Evolutionary conservation across 2,888 invertebrate species (phyloP), one percentile per base, ranked within the genome.

Genomic region (Smittia sp.): DNA sequence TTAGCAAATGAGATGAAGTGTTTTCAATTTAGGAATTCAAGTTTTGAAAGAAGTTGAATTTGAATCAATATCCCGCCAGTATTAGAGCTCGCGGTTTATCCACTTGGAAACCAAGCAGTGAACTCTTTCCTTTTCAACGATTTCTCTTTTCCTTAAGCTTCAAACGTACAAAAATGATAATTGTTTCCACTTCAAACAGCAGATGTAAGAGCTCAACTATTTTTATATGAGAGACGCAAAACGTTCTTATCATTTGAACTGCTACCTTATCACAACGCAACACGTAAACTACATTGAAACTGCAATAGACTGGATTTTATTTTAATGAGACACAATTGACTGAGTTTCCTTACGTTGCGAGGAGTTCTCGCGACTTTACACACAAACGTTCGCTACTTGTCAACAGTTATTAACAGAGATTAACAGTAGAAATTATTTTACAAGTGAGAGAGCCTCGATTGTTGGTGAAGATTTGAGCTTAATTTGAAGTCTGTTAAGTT

Each of bases 251-350:
- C 2, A 46, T n/a, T n/a, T 46, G 46, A 46, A 46, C 18, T 13
- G 58, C 58, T 22, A 58, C 18, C 20, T 63, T 63, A 27, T 63
- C 27, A 24, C 24, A 63, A 63, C 27, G 18, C 15, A 41, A 62
- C 15, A 32, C 24, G 62, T 72, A 62, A 72, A 72, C 72, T 72
- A 62, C 32, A 32, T 27, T 62, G 72, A 72, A 72, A 72, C 72
- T 72, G 72, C 72, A 72, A 72, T 72, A 72, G 72, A 72, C 72
- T 72, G 72, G 72, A 62, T 72, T 72, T 72, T 62, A 22, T 15
- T 66, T 66, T 66, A 32, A 66, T 7, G 18, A 9, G 20, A 39
- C 25, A 27, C 25, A 63, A 24, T 1, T 22, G 27, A 58, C 18
- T n/a, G n/a, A n/a, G n/a, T n/a, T n/a, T n/a, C n/a, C 18, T 22